These are phyloP conservation scores for Pseudomyrmex concolor DNA, from an alignment of 1,140 invertebrate species.

Conservation along the genomic window DNA sequence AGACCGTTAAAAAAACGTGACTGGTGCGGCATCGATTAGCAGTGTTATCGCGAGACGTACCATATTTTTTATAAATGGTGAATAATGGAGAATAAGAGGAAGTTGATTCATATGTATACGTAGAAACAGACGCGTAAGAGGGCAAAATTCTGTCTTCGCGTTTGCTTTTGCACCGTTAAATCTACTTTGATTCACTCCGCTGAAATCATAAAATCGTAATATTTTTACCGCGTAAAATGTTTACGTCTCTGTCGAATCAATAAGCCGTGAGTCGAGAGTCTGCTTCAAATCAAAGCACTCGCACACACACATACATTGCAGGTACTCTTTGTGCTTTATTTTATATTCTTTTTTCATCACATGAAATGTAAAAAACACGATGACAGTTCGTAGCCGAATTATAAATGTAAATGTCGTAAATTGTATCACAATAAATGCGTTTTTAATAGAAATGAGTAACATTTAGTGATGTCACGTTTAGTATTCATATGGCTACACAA, in stretches of 20 bases:
- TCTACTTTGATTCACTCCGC: conserved; percentile 22
- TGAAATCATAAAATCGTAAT: conserved; percentile 8
- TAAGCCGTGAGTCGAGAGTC: conserved; percentile 30
- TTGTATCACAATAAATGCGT: conserved; percentile 13
- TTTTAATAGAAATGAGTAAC: conserved; percentile 12
- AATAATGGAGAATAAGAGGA: not conserved
- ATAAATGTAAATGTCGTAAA: not conserved
- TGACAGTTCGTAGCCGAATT: not conserved
- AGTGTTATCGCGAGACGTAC: conserved; percentile 16
- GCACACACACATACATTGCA: not conserved
- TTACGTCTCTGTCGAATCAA: conserved; percentile 45
- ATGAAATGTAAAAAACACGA: not conserved
- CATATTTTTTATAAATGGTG: not conserved
- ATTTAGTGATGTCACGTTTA: conserved; percentile 13
- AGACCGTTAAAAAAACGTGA: conserved; percentile 41
- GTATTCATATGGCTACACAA: not conserved
- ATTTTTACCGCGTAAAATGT: conserved; percentile 31
- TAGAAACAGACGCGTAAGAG: not conserved
- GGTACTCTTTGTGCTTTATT: conserved; percentile 4
- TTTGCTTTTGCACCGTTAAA: conserved; percentile 6
- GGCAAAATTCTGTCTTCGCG: not conserved
- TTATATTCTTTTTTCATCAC: not conserved
- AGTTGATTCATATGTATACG: not conserved
- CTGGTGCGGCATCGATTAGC: conserved; percentile 16
- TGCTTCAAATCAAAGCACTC: conserved; percentile 18